Evolutionary conservation across 2,888 invertebrate species (phyloP).

Genomic region (Cetonia aurata): DNA sequence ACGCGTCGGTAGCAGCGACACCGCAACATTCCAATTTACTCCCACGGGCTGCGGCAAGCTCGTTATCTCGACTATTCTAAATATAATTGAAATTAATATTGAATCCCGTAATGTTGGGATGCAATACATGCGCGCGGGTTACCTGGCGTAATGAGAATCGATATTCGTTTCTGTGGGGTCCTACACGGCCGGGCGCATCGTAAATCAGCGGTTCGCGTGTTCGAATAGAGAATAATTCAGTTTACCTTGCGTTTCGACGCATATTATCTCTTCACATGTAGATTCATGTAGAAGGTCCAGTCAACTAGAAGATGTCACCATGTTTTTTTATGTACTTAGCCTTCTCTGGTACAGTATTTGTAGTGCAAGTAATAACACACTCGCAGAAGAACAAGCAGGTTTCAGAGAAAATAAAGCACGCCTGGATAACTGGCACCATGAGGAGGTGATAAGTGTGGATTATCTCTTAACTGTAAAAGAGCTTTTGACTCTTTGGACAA

Average conservation of each 20-base stretch:
- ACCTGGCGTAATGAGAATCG: conserved; percentile 30
- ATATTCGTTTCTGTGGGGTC: conserved; percentile 31
- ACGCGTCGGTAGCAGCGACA: conserved; percentile 17
- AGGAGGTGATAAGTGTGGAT: too few relatives aligned
- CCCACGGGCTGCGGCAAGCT: conserved; percentile 42
- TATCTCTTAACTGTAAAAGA: too few relatives aligned
- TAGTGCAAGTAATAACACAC: too few relatives aligned
- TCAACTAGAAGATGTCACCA: too few relatives aligned
- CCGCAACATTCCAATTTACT: conserved; percentile 42
- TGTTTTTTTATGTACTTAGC: too few relatives aligned
- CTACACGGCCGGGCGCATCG: conserved; percentile 1
- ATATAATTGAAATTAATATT: conserved; percentile 51
- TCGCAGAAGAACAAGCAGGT: too few relatives aligned
- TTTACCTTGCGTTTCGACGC: not conserved
- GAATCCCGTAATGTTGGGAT: conserved; percentile 40
- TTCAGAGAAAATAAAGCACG: too few relatives aligned
- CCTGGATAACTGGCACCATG: too few relatives aligned
- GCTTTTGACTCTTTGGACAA: too few relatives aligned
- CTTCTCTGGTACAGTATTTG: too few relatives aligned
- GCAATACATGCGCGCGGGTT: conserved; percentile 29
- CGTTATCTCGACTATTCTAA: conserved; percentile 47
- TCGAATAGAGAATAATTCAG: conserved; percentile 6
- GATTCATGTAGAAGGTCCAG: too few relatives aligned
- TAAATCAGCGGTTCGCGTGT: conserved; percentile 13
- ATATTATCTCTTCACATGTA: too few relatives aligned